Evolutionary conservation across 2,888 invertebrate species (phyloP).

Genomic region (Mesodorylaimus sp.): DNA sequence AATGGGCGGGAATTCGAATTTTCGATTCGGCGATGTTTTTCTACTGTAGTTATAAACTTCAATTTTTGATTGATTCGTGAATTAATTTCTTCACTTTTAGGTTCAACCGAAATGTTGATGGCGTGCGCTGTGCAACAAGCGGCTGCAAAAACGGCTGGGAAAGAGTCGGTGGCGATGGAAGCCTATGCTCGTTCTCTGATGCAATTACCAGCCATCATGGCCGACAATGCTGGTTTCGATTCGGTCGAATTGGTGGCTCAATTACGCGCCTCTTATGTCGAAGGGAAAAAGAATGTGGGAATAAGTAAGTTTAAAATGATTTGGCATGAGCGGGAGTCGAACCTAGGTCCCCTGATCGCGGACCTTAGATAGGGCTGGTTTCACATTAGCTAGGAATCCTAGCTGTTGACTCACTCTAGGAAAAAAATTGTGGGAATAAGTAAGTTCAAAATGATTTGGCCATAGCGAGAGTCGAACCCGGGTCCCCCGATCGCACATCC

Average conservation of each 20-base stretch:
- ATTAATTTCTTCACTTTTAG: conserved; percentile 29
- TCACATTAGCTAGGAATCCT: too few relatives aligned
- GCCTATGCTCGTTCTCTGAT: conserved; percentile 68
- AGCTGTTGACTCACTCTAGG: too few relatives aligned
- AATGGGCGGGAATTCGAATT: too few relatives aligned
- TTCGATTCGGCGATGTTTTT: background rate
- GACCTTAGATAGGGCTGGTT: too few relatives aligned
- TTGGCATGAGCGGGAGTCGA: background rate
- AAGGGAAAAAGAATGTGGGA: conserved; percentile 55
- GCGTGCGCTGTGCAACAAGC: conserved; percentile 64
- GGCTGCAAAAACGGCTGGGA: conserved; percentile 73
- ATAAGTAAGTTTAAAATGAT: conserved; percentile 46
- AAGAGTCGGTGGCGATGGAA: conserved; percentile 92
- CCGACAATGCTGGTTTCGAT: conserved; percentile 96
- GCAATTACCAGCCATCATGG: conserved; percentile 70
- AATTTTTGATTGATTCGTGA: background rate
- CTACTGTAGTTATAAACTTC: background rate
- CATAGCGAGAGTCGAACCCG: too few relatives aligned
- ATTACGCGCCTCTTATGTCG: conserved; percentile 69
- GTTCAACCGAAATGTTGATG: conserved; percentile 90
- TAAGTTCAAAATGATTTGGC: conserved; percentile 35
- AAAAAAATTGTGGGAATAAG: conserved; percentile 56
- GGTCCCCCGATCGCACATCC: too few relatives aligned
- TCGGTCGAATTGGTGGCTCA: conserved; percentile 82
- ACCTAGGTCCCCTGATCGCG: too few relatives aligned